These are phyloP conservation scores for Jacana jacana DNA, from an alignment of 2,113 vertebrate species.

Conservation along the genomic window DNA sequence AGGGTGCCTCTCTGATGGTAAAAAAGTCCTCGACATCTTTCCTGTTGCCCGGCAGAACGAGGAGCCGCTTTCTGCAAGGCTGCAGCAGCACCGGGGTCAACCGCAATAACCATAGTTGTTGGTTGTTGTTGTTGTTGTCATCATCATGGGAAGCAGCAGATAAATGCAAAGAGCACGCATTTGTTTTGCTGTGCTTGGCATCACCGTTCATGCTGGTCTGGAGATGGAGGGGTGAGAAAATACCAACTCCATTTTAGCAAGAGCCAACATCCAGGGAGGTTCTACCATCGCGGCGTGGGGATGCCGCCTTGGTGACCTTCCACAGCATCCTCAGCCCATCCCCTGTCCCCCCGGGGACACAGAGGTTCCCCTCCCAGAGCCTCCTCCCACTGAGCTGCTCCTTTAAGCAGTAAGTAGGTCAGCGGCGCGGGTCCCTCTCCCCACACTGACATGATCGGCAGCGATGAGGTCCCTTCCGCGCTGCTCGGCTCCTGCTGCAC, in stretches of 20 bases:
- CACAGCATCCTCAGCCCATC: rapidly evolving
- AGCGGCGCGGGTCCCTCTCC: not conserved
- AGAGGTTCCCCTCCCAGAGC: rapidly evolving
- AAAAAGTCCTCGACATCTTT: rapidly evolving
- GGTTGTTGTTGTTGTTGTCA: not conserved
- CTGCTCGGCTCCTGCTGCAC: slow-evolving; percentile 41
- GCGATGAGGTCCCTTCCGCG: slow-evolving; percentile 65
- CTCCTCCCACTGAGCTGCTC: not conserved
- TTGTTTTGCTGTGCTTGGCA: not conserved
- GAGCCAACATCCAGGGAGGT: not conserved
- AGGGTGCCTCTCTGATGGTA: not conserved
- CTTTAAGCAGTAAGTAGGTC: slow-evolving; percentile 69
- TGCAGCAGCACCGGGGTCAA: not conserved
- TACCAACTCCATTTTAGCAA: rapidly evolving
- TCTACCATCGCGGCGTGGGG: rapidly evolving
- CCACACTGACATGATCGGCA: slow-evolving; percentile 31
- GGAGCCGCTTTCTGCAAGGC: not conserved
- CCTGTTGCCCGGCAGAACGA: rapidly evolving
- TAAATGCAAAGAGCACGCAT: not conserved
- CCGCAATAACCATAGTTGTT: rapidly evolving
- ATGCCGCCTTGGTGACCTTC: rapidly evolving
- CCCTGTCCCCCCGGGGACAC: too few species aligned
- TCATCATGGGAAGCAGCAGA: not conserved
- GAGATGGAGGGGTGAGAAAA: rapidly evolving
- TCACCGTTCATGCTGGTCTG: not conserved